These are phyloP conservation scores for Rhodinocichla rosea DNA, from an alignment of 2,113 vertebrate genomes.

Conservation along the genomic window DNA sequence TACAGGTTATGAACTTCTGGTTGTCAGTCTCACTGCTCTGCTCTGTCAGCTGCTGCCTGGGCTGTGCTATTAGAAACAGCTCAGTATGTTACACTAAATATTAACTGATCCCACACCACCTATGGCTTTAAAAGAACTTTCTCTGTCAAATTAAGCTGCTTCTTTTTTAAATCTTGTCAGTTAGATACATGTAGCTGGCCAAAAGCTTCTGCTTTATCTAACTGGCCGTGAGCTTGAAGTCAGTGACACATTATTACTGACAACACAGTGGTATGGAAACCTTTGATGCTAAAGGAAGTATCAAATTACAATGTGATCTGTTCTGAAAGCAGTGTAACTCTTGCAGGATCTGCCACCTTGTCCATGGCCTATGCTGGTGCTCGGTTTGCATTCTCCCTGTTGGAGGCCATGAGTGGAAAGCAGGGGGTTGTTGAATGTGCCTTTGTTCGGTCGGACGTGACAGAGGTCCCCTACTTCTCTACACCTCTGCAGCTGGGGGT, in stretches of 20 bases:
- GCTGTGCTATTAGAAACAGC: not conserved
- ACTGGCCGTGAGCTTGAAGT: not conserved
- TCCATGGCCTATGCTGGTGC: conserved; percentile 98
- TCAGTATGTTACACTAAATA: not conserved
- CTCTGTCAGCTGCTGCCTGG: not conserved
- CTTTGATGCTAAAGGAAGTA: not conserved
- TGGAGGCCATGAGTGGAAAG: conserved; percentile 95
- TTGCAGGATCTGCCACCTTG: conserved; percentile 90
- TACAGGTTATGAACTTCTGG: not conserved
- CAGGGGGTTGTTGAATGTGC: conserved; percentile 93
- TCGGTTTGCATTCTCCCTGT: conserved; percentile 91
- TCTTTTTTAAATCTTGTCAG: not conserved
- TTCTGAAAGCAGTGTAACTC: not conserved
- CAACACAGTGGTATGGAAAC: not conserved
- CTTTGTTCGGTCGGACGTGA: conserved; percentile 89
- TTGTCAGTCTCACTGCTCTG: not conserved
- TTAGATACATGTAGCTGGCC: not conserved
- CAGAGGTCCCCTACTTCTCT: conserved; percentile 93
- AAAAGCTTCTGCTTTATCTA: not conserved
- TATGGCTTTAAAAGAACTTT: not conserved
- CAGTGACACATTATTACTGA: not conserved
- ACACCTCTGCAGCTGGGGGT: conserved; percentile 93
- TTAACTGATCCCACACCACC: not conserved
- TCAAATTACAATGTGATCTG: rapidly evolving
- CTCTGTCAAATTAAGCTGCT: not conserved